Percentiles rank a stretch among this genome's conserved stretches.
phyloP scores from a whole-genome alignment of 2,113 vertebrate genomes.

The Tetrao urogallus region DNA sequence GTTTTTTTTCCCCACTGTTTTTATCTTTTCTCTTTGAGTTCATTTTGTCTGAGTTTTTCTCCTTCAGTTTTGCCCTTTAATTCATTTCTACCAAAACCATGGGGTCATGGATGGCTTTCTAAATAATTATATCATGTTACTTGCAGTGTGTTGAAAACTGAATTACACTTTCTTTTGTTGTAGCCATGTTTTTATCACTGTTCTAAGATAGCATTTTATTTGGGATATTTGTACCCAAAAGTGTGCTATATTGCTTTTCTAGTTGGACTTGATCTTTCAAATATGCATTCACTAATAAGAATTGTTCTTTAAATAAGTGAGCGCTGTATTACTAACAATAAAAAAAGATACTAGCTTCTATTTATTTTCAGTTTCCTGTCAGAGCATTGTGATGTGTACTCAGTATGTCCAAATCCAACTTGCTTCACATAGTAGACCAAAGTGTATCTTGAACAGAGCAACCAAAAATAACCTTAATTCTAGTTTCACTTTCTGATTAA shows the following conservation, averaged over 20 bases:
- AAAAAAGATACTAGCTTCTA: not conserved
- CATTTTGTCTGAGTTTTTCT: not conserved
- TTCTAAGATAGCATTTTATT: not conserved
- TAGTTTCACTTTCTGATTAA: not conserved
- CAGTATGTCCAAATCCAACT: not conserved
- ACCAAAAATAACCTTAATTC: not conserved
- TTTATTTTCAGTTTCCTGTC: not conserved
- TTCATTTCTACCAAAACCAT: not conserved
- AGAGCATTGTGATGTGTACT: not conserved
- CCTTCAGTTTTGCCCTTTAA: constrained; percentile 12
- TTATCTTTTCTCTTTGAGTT: not conserved
- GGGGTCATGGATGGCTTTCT: constrained; percentile 1
- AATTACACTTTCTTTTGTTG: not conserved
- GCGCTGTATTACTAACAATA: not conserved
- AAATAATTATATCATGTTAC: not conserved
- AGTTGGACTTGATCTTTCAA: not conserved
- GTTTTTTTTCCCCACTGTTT: not conserved
- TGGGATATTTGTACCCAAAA: not conserved
- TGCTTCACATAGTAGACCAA: not conserved
- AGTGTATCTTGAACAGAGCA: not conserved
- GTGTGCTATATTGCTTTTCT: not conserved
- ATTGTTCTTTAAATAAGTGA: not conserved
- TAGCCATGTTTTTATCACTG: not conserved
- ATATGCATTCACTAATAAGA: not conserved
- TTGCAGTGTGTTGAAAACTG: not conserved